phyloP scores from a whole-genome alignment of 2,797 vertebrate genomes.

The Phataginus tricuspis region DNA sequence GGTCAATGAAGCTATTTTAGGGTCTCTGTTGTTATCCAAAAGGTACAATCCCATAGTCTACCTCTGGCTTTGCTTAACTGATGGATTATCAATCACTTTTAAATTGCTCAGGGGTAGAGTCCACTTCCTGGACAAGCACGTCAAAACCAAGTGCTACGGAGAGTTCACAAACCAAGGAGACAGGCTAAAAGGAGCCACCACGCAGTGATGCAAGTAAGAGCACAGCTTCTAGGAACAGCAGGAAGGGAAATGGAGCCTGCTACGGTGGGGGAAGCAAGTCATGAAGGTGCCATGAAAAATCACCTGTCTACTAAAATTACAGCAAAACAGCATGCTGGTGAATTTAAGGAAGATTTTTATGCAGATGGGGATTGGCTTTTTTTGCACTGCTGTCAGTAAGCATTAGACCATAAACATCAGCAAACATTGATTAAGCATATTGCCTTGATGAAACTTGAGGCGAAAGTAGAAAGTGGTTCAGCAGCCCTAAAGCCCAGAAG shows the following conservation, averaged over 20 bases:
- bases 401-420: conserved; percentile 84
- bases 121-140: background rate
- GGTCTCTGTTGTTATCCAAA: background rate
- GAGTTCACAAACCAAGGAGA: conserved; percentile 61
- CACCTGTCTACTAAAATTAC: conserved; percentile 85
- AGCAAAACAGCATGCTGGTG: conserved; percentile 82
- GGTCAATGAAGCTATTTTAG: conserved; percentile 43
- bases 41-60: background rate
- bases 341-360: conserved; percentile 83
- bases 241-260: conserved; percentile 70
- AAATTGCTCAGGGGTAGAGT: conserved; percentile 19
- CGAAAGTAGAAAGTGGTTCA: conserved; percentile 68
- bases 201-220: background rate
- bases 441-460: conserved; percentile 81
- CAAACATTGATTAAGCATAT: conserved; percentile 87
- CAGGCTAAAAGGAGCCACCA: conserved; percentile 43
- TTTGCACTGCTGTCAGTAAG: conserved; percentile 83
- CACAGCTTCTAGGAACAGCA: conserved; percentile 68
- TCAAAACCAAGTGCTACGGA: conserved; percentile 31
- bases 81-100: conserved; percentile 13
- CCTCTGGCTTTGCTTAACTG: conserved; percentile 41
- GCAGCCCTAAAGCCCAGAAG: conserved; percentile 67
- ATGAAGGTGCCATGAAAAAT: conserved; percentile 84
- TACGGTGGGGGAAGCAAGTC: conserved; percentile 20
- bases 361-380: conserved; percentile 82